Evolutionary conservation across 2,113 vertebrate genomes (phyloP), one percentile per base, ranked within the genome.

Genomic region (Argyrosomus japonicus): DNA sequence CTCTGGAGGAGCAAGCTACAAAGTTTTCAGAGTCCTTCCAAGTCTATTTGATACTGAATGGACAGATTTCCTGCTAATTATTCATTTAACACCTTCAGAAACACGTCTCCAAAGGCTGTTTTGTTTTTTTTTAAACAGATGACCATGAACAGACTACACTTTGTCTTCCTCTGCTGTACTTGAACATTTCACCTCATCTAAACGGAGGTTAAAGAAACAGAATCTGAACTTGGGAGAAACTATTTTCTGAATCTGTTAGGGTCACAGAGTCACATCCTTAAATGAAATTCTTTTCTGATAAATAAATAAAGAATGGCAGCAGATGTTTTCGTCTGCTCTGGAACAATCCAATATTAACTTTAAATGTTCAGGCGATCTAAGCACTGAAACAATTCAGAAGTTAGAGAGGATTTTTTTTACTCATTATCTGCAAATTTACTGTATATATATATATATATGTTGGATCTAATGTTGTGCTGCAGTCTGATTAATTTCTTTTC

Each of bases 81-180:
- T 43, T 81, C 19, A 60, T 2, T 69, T 6, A 57, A 25, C 5
- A 57, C 13, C 12, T 57, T 25, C 25, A 25, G 7, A 60, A 29
- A 60, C 10, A 27, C 3, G 15, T 54, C 51, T 74, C 19, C 21
- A 40, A 40, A 73, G 58, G 48, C 48, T 36, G 77, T 21, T 36
- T 40, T 40, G 36, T 36, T 7, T 40, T 40, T 61, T 51, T 68
- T 67, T 32, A 11, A 71, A 40, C 19, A 25, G 5, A 53, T 1
- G 75, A 4, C 82, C 75, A 27, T 76, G 81, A 69, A 58, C 69
- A 67, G 36, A 29, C 45, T 18, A n/a, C 58, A 36, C 51, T 53
- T 60, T 18, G 25, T 29, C 29, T 67, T 80, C 48, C 27, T 60
- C 25, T 13, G 17, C 29, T 25, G 23, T 1, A 14, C 79, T 77